These are phyloP conservation scores for Pterocles gutturalis DNA, from an alignment of 2,113 vertebrate species.

Conservation along the genomic window DNA sequence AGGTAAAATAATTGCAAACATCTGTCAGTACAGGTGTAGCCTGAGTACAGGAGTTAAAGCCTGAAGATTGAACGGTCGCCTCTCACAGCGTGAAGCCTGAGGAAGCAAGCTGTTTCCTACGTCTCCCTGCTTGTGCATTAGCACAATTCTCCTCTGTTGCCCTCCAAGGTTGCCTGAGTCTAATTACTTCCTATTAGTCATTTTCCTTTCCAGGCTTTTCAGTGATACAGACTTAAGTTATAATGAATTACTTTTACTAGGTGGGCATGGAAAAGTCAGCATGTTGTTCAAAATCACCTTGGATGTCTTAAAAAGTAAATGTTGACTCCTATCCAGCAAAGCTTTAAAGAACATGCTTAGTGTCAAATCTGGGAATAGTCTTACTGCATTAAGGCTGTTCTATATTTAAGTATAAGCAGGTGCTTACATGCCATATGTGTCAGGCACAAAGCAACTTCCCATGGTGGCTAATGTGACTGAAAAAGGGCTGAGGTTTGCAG, in stretches of 20 bases:
- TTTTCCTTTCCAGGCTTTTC: neutral
- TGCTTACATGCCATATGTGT: conserved; percentile 51
- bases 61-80: neutral
- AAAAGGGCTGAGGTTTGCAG: neutral
- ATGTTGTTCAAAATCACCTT: neutral
- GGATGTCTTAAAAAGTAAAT: conserved; percentile 28
- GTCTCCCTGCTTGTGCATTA: neutral
- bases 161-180: fast-evolving
- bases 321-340: conserved; percentile 16
- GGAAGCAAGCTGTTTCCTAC: neutral
- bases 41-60: neutral
- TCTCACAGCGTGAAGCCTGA: neutral
- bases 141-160: neutral
- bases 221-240: neutral
- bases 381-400: conserved; percentile 56
- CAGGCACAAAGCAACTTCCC: neutral
- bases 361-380: conserved; percentile 57
- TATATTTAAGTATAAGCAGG: conserved; percentile 70
- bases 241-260: neutral
- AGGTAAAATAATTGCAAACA: neutral
- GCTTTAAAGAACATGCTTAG: conserved; percentile 60
- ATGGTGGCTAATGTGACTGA: neutral
- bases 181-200: neutral
- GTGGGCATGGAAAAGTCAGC: neutral
- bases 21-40: neutral